Base-by-base conservation (phyloP, 2,888 invertebrate species). In the Cosmopolites sordidus region DNA sequence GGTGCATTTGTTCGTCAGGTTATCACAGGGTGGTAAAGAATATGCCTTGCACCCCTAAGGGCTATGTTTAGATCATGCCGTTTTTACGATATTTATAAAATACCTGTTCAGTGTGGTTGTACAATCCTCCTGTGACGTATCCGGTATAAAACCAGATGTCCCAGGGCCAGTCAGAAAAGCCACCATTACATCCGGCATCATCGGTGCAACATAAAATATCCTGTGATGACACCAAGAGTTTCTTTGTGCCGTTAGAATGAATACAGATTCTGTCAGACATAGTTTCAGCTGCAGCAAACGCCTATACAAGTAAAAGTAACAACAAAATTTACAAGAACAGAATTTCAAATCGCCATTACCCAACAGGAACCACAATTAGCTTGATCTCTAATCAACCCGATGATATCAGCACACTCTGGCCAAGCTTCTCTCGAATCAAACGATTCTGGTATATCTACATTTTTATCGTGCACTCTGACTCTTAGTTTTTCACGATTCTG, bases 241-340 rank as follows among this genome's bases (percentile, higher is more conserved):
- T n/a, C n/a, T n/a, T n/a, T n/a, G n/a, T n/a, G n/a, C n/a, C n/a
- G n/a, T n/a, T n/a, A n/a, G n/a, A n/a, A n/a, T n/a, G n/a, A n/a
- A n/a, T n/a, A n/a, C n/a, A n/a, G n/a, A n/a, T n/a, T n/a, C n/a
- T n/a, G n/a, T n/a, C n/a, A n/a, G n/a, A n/a, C n/a, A n/a, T n/a
- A n/a, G n/a, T n/a, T n/a, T n/a, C n/a, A n/a, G n/a, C n/a, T n/a
- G n/a, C n/a, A n/a, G n/a, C n/a, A n/a, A 92, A 92, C 1, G 90
- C 87, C 71, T 89, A 89, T 1, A 87, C 91, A 9, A 91, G 89
- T 33, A 87, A 91, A 70, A 92, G 89, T 2, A 91, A 92, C 82
- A 80, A 37, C 9, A 29, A 29, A 12, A n/a, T 27, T 27, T 27
- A 27, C 27, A 9, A 27, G 9, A 27, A 27, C 5, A 27, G 9